These are phyloP conservation scores for Dendrophyllia cribrosa DNA, from an alignment of 64 coral and sea anemone genomes.

Conservation along the genomic window DNA sequence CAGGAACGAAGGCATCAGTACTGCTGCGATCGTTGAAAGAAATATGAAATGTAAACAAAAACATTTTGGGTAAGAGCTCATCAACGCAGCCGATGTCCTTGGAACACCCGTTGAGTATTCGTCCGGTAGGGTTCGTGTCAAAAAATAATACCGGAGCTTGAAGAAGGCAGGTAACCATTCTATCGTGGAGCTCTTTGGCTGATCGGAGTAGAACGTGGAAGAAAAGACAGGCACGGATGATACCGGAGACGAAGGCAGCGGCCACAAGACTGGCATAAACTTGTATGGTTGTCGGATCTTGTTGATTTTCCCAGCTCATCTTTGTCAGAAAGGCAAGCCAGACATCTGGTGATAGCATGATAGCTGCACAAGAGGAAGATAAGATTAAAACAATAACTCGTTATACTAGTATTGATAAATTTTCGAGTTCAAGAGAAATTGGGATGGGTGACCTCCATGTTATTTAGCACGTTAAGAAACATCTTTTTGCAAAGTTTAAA, in stretches of 20 bases:
- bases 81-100: constrained; percentile 43
- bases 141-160: constrained; percentile 45
- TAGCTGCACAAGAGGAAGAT: constrained; percentile 1
- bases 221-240: constrained; percentile 12
- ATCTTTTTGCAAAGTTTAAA: no score
- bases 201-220: constrained; percentile 21
- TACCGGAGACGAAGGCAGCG: neutral
- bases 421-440: no score
- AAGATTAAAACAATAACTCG: no score
- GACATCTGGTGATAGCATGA: neutral
- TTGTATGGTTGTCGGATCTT: neutral
- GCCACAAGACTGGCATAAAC: constrained; percentile 18
- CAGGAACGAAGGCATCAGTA: constrained; percentile 20
- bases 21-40: no score
- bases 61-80: constrained; percentile 54
- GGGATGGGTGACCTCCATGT: no score
- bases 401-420: no score
- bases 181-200: constrained; percentile 10
- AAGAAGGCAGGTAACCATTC: constrained; percentile 30
- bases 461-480: no score
- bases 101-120: constrained; percentile 53
- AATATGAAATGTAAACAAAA: no score
- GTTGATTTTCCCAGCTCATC: neutral
- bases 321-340: constrained; percentile 24
- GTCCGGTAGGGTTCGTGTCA: constrained; percentile 41